Base-by-base conservation (phyloP, 2,797 vertebrate species). In the Aphelocoma californica region DNA sequence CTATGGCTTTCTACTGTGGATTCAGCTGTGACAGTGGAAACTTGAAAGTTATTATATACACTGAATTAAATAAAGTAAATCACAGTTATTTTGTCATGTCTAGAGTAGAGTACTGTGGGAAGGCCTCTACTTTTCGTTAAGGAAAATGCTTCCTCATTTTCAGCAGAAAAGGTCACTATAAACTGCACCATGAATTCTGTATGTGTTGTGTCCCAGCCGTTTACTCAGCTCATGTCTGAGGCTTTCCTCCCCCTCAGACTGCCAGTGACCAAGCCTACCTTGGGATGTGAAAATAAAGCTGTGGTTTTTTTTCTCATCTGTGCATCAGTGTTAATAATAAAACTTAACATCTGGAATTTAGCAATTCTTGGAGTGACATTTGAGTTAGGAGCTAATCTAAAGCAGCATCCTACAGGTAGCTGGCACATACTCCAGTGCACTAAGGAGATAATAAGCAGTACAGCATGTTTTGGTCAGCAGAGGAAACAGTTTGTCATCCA, bases 1-100 rank as follows among this genome's bases (percentile, higher is more conserved):
- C 83, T 95, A 79, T 92, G 94, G 96, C 90, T 97, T 92, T 28
- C 92, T 89, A 85, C 86, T 69, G 45, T 40, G 66, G 44, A 48
- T 72, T 92, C 73, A 78, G 47, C 10, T 4, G 44, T 32, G 51
- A 50, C 77, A 77, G n/a, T 8, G 29, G 88, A 82, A 77, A 86
- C 48, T 66, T 10, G 26, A 56, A 82, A 79, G 8, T 72, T 65
- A 53, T 45, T 23, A 81, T 40, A 14, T 13, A 65, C 2, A 86
- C 12, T 18, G 47, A 86, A 64, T 58, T 48, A 80, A 60, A 58
- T 61, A 8, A 72, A 91, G 69, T 28, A 86, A 82, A 88, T 92
- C 93, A 94, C 53, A 94, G 91, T 90, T 81, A 47, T 26, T 95
- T 44, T 36, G 19, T 86, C 54, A 20, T 26, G 16, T 14, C 31